phyloP scores from a whole-genome alignment of 2,888 invertebrate species.

The Sphaerophoria taeniata region DNA sequence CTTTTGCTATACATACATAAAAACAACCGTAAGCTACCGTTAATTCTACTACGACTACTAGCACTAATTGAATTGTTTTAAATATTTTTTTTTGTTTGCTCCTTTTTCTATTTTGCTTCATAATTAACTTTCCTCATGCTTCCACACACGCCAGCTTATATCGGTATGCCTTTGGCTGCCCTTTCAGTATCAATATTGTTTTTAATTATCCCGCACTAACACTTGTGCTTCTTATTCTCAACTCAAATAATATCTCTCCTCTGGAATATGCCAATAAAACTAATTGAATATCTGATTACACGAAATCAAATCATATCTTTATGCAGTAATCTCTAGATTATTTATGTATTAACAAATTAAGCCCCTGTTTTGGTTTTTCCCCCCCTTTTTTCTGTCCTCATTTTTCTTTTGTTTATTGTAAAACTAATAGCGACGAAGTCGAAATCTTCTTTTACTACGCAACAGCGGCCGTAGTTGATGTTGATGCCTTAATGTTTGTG shows the following conservation, averaged over 20 bases:
- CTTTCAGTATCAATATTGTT: slow-evolving; percentile 26
- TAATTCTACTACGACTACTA: slow-evolving; percentile 55
- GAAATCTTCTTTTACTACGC: slow-evolving; percentile 81
- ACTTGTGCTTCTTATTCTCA: background rate
- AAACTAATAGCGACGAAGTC: slow-evolving; percentile 49
- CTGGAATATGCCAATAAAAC: slow-evolving; percentile 7
- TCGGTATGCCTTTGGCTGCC: slow-evolving; percentile 21
- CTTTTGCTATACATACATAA: slow-evolving; percentile 46
- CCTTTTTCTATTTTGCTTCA: slow-evolving; percentile 40
- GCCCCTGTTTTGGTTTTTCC: background rate
- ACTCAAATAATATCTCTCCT: background rate
- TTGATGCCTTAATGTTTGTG: slow-evolving; percentile 76
- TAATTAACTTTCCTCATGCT: background rate
- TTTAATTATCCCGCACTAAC: slow-evolving; percentile 1
- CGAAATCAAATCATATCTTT: background rate
- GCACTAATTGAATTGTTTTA: slow-evolving; percentile 39
- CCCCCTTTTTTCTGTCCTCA: background rate
- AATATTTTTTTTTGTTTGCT: slow-evolving; percentile 14
- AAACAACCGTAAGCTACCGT: slow-evolving; percentile 51
- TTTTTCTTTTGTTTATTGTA: background rate
- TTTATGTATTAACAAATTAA: slow-evolving; percentile 1
- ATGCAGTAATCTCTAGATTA: background rate
- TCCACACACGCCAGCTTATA: background rate
- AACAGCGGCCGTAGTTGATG: slow-evolving; percentile 82
- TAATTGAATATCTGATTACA: slow-evolving; percentile 15